Percentiles rank a stretch among this genome's conserved stretches.
phyloP scores from a whole-genome alignment of 1,140 invertebrate species.

The Heliconius congener region DNA sequence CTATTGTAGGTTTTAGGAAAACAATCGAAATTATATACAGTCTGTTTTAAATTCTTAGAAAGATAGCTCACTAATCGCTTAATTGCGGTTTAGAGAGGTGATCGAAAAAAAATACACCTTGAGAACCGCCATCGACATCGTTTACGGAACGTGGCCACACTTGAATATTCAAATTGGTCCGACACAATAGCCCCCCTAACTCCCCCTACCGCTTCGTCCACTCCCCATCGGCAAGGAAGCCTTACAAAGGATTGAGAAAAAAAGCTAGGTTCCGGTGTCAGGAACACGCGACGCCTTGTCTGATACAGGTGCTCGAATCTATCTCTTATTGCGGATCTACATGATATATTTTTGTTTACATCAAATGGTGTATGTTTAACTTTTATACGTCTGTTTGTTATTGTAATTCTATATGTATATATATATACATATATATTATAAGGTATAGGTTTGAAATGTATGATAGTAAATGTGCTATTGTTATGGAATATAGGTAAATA shows the following conservation, averaged over 20 bases:
- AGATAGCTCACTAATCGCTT: constrained; percentile 39
- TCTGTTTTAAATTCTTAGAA: constrained; percentile 1
- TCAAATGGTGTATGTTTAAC: constrained; percentile 1
- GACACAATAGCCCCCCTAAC: constrained; percentile 50
- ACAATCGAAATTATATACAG: constrained; percentile 22
- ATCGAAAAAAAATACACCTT: constrained; percentile 31
- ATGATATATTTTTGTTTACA: constrained; percentile 30
- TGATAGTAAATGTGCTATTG: neutral
- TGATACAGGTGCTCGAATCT: constrained; percentile 37
- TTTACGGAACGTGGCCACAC: constrained; percentile 60
- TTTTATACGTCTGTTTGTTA: constrained; percentile 22
- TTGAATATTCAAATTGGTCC: constrained; percentile 70
- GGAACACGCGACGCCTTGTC: constrained; percentile 48
- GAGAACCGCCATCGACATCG: constrained; percentile 58
- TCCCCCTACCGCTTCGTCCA: constrained; percentile 37
- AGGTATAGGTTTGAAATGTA: constrained; percentile 8
- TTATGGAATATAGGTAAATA: neutral
- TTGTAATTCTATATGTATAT: neutral
- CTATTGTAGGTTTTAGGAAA: neutral
- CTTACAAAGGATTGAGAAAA: constrained; percentile 65
- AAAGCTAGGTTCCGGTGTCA: constrained; percentile 67
- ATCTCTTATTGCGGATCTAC: constrained; percentile 40
- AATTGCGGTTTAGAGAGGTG: constrained; percentile 33
- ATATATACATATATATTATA: too few relatives aligned
- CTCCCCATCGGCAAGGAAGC: constrained; percentile 52